These are phyloP conservation scores for Macaca nemestrina DNA, from an alignment of 2,113 vertebrate genomes.

Conservation along the genomic window DNA sequence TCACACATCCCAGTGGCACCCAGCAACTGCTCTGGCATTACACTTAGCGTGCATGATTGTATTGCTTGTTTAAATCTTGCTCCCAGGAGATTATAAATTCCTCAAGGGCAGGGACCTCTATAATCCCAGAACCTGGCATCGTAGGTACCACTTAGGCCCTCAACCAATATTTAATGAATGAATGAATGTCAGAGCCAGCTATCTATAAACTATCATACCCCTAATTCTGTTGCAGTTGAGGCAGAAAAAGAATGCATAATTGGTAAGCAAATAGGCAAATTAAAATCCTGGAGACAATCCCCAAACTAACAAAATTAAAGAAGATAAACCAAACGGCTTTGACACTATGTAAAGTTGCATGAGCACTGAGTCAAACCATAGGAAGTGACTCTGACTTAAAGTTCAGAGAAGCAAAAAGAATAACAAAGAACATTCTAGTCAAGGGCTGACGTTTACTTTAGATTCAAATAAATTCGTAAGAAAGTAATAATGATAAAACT, in stretches of 20 bases:
- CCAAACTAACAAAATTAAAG: background rate
- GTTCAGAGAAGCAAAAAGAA: background rate
- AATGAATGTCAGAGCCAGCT: background rate
- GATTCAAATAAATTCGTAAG: background rate
- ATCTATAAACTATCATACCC: background rate
- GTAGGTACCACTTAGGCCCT: background rate
- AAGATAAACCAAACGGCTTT: background rate
- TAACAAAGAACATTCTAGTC: background rate
- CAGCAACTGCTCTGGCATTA: background rate
- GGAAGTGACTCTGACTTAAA: background rate
- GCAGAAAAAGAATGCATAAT: background rate
- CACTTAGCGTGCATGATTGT: background rate
- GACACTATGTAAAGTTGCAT: background rate
- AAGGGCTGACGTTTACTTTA: background rate
- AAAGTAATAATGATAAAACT: background rate
- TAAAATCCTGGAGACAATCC: background rate
- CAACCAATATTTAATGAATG: background rate
- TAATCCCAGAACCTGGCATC: background rate
- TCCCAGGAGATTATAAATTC: background rate
- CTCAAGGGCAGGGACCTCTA: background rate
- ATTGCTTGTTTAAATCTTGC: background rate
- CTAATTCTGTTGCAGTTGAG: background rate
- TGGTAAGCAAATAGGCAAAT: background rate
- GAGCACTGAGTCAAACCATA: background rate
- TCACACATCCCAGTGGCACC: background rate